Conservation (phyloP, 2,797 vertebrate species). For the Limnodromus scolopaceus region DNA sequence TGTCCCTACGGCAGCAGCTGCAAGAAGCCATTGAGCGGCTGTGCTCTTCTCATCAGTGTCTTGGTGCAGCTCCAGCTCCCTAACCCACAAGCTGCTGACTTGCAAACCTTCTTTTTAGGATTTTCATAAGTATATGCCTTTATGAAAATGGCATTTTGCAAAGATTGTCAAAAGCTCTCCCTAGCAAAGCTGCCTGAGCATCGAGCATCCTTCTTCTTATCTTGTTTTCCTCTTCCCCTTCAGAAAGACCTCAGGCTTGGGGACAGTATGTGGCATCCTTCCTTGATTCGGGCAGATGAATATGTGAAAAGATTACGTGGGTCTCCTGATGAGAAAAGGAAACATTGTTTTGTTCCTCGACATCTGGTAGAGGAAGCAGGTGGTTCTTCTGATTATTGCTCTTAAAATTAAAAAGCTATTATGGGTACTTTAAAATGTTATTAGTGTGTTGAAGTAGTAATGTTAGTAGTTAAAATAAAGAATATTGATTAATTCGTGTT, state of each 20-base stretch:
- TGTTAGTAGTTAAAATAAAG: slow-evolving; percentile 3
- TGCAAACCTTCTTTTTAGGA: neutral
- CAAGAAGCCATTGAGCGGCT: neutral
- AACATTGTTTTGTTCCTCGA: neutral
- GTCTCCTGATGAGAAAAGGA: neutral
- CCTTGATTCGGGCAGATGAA: neutral
- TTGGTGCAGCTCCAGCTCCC: neutral
- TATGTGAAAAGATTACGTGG: neutral
- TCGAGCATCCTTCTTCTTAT: neutral
- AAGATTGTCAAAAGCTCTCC: neutral
- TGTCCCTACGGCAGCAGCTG: neutral
- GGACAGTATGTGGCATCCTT: neutral
- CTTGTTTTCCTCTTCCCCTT: neutral
- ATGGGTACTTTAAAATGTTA: slow-evolving; percentile 22
- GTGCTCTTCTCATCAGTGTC: neutral
- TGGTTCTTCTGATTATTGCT: slow-evolving; percentile 8
- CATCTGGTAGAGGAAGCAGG: neutral
- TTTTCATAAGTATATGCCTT: neutral
- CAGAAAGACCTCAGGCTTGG: neutral
- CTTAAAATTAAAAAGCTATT: slow-evolving; percentile 34
- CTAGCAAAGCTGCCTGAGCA: neutral
- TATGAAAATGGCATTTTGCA: neutral
- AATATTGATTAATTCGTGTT: neutral
- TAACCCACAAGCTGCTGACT: neutral
- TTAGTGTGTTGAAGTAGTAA: neutral